These are phyloP conservation scores for Caenorhabditis sp. DNA, from an alignment of 2,888 invertebrate species.

Conservation along the genomic window DNA sequence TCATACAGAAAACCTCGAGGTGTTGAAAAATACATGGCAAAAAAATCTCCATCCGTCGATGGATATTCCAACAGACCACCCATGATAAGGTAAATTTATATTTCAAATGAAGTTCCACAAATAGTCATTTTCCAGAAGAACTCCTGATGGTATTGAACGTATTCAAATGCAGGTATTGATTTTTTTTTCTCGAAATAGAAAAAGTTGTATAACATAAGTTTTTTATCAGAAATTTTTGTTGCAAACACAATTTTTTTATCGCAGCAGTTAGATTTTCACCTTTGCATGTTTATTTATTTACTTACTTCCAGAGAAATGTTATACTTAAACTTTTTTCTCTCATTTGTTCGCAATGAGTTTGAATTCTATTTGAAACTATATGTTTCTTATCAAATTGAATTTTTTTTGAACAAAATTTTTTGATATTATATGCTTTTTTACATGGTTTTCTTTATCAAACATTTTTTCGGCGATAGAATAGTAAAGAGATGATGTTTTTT, in stretches of 20 bases:
- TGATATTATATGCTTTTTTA: not conserved
- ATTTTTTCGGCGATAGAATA: not conserved
- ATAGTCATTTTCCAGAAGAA: slow-evolving; percentile 20
- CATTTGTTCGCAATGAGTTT: not conserved
- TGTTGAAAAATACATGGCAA: slow-evolving; percentile 34
- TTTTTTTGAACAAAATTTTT: not conserved
- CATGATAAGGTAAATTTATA: slow-evolving; percentile 15
- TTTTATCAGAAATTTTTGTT: not conserved
- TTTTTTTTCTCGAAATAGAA: slow-evolving; percentile 7
- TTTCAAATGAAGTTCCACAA: not conserved
- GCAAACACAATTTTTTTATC: slow-evolving; percentile 2
- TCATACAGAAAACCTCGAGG: slow-evolving; percentile 17
- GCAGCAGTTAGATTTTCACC: not conserved
- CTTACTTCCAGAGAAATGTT: not conserved
- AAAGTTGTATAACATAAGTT: not conserved
- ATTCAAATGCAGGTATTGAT: slow-evolving; percentile 19
- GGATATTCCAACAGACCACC: slow-evolving; percentile 19
- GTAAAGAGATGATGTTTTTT: slow-evolving; percentile 14
- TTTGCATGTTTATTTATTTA: not conserved
- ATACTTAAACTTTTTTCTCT: not conserved
- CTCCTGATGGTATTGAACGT: slow-evolving; percentile 24
- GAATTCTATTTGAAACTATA: not conserved
- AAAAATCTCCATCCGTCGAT: slow-evolving; percentile 39
- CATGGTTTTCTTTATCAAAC: not conserved
- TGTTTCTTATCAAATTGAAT: not conserved